These are phyloP conservation scores for Sus scrofa DNA, from an alignment of 2,113 vertebrate species.

Conservation along the genomic window DNA sequence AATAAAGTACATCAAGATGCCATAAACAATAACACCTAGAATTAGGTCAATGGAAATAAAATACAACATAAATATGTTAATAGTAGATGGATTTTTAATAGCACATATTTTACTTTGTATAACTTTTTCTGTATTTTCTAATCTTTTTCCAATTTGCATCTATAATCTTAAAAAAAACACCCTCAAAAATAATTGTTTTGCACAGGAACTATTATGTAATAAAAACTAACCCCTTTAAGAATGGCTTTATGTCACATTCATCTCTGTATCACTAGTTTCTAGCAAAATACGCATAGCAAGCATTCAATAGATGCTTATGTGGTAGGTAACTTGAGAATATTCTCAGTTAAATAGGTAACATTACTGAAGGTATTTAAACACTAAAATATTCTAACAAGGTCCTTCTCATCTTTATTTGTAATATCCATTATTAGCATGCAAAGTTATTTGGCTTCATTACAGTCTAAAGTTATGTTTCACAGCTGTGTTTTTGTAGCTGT, in stretches of 20 bases:
- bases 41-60: constrained; percentile 27
- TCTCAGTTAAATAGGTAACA: constrained; percentile 30
- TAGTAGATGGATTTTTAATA: neutral
- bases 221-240: neutral
- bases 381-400: constrained; percentile 55
- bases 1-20: neutral
- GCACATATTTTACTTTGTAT: neutral
- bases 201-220: neutral
- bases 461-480: constrained; percentile 67
- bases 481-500: constrained; percentile 74
- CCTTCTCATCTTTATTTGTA: constrained; percentile 64
- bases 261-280: neutral
- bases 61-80: neutral
- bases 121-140: constrained; percentile 1
- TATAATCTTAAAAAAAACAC: neutral
- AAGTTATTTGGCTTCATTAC: constrained; percentile 65
- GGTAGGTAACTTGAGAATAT: neutral
- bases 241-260: neutral
- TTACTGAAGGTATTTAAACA: constrained; percentile 9
- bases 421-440: constrained; percentile 67
- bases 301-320: neutral
- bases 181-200: constrained; percentile 3
- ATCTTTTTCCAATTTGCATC: neutral
- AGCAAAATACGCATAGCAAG: neutral
- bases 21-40: constrained; percentile 20